Conservation (phyloP, 2,888 invertebrate genomes). For the Dysmachus trigonus region DNA sequence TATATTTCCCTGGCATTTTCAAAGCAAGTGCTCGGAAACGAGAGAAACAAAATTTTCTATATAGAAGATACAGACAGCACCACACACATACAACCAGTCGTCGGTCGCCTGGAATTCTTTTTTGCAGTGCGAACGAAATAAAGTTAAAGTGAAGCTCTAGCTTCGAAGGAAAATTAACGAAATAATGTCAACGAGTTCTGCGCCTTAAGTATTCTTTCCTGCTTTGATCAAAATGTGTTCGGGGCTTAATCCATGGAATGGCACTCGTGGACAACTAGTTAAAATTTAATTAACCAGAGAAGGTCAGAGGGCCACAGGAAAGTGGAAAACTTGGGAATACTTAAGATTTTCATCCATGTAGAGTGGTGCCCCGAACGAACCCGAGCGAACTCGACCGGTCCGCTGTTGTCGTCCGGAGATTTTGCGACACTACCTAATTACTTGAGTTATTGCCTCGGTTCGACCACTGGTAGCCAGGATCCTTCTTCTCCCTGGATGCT, state of each 20-base stretch:
- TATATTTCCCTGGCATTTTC: not conserved
- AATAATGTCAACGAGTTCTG: constrained; percentile 44
- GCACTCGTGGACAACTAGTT: constrained; percentile 31
- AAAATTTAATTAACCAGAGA: constrained; percentile 40
- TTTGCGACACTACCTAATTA: not conserved
- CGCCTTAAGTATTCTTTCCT: not conserved
- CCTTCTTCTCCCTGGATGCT: not conserved
- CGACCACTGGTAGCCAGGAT: not conserved
- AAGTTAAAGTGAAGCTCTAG: constrained; percentile 34
- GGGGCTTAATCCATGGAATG: constrained; percentile 4
- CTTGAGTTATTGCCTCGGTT: not conserved
- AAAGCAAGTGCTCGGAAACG: not conserved
- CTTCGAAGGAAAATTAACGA: constrained; percentile 48
- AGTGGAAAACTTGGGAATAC: not conserved
- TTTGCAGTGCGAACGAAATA: not conserved
- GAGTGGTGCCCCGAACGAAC: too few species aligned
- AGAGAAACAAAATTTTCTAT: not conserved
- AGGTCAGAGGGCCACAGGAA: not conserved
- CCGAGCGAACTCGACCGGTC: not conserved
- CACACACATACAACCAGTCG: not conserved
- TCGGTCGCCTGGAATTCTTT: not conserved
- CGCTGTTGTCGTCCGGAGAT: not conserved
- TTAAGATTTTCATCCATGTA: not conserved
- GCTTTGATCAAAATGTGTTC: constrained; percentile 27
- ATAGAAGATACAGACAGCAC: too few species aligned